These are phyloP conservation scores for Mus spicilegus DNA, from an alignment of 2,113 vertebrate genomes.

Conservation along the genomic window DNA sequence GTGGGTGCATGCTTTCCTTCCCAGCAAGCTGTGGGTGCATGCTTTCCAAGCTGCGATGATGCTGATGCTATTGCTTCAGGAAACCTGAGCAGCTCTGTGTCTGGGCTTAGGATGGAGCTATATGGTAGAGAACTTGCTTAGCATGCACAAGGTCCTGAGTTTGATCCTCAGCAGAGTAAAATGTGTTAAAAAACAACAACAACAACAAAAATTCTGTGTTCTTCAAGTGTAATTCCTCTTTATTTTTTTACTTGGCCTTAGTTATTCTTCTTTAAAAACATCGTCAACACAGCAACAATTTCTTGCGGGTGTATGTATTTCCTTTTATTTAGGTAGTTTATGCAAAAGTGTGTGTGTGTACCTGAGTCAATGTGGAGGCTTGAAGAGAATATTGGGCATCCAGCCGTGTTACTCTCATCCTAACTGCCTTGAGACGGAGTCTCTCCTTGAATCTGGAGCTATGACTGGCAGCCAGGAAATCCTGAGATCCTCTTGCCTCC, in stretches of 20 bases:
- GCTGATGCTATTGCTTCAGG: not conserved
- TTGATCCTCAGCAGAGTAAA: not conserved
- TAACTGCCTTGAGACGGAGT: not conserved
- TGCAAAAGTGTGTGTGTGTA: not conserved
- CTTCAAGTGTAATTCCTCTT: constrained; percentile 1
- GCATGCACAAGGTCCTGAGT: not conserved
- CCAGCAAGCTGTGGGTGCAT: not conserved
- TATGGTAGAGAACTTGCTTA: not conserved
- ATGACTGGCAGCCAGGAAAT: not conserved
- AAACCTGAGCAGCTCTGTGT: not conserved
- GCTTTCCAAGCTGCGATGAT: not conserved
- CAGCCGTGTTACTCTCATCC: not conserved
- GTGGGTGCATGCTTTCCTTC: not conserved
- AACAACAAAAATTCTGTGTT: not conserved
- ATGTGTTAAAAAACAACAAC: no score
- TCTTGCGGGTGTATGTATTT: constrained; percentile 5
- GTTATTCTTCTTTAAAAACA: not conserved
- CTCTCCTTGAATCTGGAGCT: not conserved
- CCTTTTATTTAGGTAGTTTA: constrained; percentile 27
- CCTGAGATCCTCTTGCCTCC: not conserved
- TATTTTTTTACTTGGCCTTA: not conserved
- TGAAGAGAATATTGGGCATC: not conserved
- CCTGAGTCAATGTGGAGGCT: not conserved
- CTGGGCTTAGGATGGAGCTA: not conserved
- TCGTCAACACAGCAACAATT: not conserved